Percentiles rank a stretch among this genome's conserved stretches.
These are phyloP conservation scores for Serripes groenlandicus DNA, from an alignment of 2,888 invertebrate species.

Conservation along the genomic window DNA sequence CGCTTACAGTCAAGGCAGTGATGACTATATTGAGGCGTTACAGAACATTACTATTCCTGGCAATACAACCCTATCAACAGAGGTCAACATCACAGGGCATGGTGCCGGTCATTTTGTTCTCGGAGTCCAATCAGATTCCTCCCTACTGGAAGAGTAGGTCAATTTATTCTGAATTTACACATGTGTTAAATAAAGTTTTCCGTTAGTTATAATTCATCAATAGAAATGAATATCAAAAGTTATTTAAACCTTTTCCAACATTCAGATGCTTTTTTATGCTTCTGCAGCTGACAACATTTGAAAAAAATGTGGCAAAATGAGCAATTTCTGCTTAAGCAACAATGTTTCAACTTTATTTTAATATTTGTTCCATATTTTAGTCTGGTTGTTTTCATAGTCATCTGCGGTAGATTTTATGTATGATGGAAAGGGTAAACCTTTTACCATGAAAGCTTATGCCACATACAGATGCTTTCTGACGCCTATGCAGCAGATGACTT, in stretches of 20 bases:
- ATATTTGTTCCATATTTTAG: background rate
- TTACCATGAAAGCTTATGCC: background rate
- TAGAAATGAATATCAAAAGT: too few relatives aligned
- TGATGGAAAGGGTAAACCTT: background rate
- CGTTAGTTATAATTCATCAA: too few relatives aligned
- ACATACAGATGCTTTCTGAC: too few relatives aligned
- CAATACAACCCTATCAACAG: constrained; percentile 50
- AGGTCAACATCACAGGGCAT: constrained; percentile 69
- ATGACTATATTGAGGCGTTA: constrained; percentile 67
- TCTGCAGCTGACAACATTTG: background rate
- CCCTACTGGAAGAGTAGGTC: constrained; percentile 73
- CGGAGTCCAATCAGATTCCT: constrained; percentile 78
- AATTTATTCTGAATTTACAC: background rate
- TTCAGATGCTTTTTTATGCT: background rate
- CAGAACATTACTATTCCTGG: constrained; percentile 70
- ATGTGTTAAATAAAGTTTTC: background rate
- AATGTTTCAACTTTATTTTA: background rate
- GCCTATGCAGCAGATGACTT: background rate
- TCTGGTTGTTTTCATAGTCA: background rate
- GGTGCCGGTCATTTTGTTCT: constrained; percentile 80
- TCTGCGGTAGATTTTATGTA: background rate
- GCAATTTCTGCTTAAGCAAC: background rate
- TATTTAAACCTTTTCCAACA: background rate
- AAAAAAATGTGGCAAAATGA: background rate
- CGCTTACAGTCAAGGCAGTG: constrained; percentile 49